Conservation (phyloP, 1,140 invertebrate species). For the Caerostris extrusa region DNA sequence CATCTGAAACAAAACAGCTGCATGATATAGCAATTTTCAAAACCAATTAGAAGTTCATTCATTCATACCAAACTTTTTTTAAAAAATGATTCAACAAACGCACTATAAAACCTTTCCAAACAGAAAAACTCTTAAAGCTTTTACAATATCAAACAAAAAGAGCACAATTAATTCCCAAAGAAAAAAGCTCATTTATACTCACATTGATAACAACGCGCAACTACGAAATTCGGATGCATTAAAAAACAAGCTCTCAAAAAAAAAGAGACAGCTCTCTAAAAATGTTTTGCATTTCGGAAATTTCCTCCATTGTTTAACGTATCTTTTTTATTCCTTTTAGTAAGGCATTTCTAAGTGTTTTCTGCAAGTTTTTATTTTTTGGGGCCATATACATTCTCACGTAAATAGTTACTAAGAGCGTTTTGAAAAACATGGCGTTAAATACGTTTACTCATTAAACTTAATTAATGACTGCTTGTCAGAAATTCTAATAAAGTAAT, state of each 20-base stretch:
- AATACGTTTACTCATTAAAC: slow-evolving; percentile 66
- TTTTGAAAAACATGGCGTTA: slow-evolving; percentile 39
- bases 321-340: too few relatives aligned
- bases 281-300: slow-evolving; percentile 52
- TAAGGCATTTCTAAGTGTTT: background rate
- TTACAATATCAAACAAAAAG: slow-evolving; percentile 64
- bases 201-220: slow-evolving; percentile 58
- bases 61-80: background rate
- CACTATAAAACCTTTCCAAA: background rate
- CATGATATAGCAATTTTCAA: background rate
- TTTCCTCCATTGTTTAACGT: background rate
- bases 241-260: slow-evolving; percentile 35
- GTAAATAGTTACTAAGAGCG: slow-evolving; percentile 52
- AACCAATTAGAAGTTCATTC: slow-evolving; percentile 13
- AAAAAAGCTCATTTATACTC: slow-evolving; percentile 34
- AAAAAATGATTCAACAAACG: background rate
- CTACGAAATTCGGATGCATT: background rate
- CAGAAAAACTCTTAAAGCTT: background rate
- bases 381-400: slow-evolving; percentile 10
- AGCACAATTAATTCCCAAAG: slow-evolving; percentile 46
- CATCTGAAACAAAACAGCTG: background rate
- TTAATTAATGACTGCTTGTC: slow-evolving; percentile 68
- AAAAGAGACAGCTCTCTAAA: background rate
- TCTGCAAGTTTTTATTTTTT: slow-evolving; percentile 33
- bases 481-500: slow-evolving; percentile 74